Base-by-base conservation (phyloP, 2,113 vertebrate genomes). In the Chunga burmeisteri region DNA sequence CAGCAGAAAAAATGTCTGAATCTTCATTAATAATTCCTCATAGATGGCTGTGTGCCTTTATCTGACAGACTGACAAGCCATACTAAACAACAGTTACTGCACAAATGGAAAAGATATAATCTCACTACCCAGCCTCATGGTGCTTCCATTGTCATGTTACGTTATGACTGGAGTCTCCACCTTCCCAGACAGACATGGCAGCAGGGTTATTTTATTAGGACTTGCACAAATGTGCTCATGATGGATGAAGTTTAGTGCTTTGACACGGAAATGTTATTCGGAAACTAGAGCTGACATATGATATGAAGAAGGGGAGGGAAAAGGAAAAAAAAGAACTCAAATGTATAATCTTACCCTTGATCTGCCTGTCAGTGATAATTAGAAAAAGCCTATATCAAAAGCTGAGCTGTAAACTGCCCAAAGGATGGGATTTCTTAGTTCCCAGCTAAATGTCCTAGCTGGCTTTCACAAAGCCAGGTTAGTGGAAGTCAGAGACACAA, bases 21-120 rank as follows among this genome's bases (percentile, higher is more conserved):
- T 97, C 94, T 97, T 98, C 98, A 97, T 98, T 98, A 98, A 98
- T 98, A 98, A 97, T 98, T 98, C 97, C 93, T 97, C 90, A 71
- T 93, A 96, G 95, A 97, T 96, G 9, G 71, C 84, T 96, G 47
- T 40, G 85, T 94, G 94, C 96, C 97, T 98, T 98, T 97, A 94
- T 98, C 91, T 98, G 97, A 97, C 98, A 98, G 95, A 42, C 86
- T 97, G 98, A 98, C 97, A 97, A 97, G 97, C 91, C 86, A 84
- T 95, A 94, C 96, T 95, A 97, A 98, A 98, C 97, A 98, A 97
- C 96, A 97, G 97, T 96, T 97, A 95, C 92, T 88, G 85, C 68
- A 94, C 88, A 97, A 98, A 97, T 96, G 96, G 82, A 96, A 95
- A 95, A 97, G 96, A 97, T 98, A 96, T 49, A 82, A 97, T 98